phyloP scores from a whole-genome alignment of 2,888 invertebrate species.

The Dolomedes plantarius region DNA sequence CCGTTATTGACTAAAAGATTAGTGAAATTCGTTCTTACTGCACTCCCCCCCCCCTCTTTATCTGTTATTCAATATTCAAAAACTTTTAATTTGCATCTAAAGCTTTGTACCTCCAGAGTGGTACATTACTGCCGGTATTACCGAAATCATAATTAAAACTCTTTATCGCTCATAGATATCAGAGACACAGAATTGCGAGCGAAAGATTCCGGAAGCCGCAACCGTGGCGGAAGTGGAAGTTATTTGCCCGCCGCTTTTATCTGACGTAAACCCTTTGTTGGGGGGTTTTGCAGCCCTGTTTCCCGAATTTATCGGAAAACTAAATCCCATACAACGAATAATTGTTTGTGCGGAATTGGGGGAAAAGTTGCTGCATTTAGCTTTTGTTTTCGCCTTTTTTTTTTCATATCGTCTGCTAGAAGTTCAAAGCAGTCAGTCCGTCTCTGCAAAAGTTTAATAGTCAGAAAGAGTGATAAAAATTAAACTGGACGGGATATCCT shows the following conservation, averaged over 20 bases:
- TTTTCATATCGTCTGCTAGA: too few species aligned
- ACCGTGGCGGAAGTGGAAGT: neutral
- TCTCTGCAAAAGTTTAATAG: too few species aligned
- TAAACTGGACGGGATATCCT: too few species aligned
- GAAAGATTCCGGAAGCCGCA: neutral
- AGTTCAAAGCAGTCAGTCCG: too few species aligned
- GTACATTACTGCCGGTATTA: too few species aligned
- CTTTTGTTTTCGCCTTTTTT: neutral
- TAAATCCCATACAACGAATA: constrained; percentile 1
- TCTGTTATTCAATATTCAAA: too few species aligned
- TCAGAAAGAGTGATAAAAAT: too few species aligned
- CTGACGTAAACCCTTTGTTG: neutral
- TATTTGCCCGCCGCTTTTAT: neutral
- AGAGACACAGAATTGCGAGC: neutral
- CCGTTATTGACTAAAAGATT: too few species aligned
- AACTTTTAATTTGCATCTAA: too few species aligned
- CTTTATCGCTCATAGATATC: neutral
- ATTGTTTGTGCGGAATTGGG: neutral
- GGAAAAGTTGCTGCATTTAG: neutral
- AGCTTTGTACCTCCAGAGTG: too few species aligned
- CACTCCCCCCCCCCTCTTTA: too few species aligned
- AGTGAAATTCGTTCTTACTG: too few species aligned
- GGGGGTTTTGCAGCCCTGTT: neutral
- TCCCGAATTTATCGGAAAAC: neutral
- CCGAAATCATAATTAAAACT: neutral